Evolutionary conservation across 2,797 vertebrate species (phyloP).

Genomic region (Dromococcyx pavoninus): DNA sequence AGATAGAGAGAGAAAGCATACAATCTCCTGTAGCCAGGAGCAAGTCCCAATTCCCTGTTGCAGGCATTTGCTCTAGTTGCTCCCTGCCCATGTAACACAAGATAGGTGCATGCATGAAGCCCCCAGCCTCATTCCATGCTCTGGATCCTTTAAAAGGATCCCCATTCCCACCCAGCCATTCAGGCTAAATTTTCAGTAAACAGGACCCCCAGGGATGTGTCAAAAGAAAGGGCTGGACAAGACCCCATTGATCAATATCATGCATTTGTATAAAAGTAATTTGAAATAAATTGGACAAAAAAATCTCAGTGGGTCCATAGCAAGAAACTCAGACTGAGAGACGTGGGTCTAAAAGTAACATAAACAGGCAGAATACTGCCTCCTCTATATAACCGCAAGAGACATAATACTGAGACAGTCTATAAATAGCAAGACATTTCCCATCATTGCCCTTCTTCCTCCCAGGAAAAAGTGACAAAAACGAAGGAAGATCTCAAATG

Average conservation of each 20-base stretch:
- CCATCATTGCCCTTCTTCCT: conserved; percentile 22
- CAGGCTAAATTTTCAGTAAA: neutral
- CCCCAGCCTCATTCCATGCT: neutral
- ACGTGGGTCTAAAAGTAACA: conserved; percentile 2
- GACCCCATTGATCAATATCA: neutral
- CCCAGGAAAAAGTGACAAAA: conserved; percentile 34
- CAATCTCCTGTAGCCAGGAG: neutral
- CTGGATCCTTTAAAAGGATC: neutral
- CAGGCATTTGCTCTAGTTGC: neutral
- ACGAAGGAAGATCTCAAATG: conserved; percentile 10
- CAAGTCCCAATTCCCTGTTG: neutral
- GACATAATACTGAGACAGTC: neutral
- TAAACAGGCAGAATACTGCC: conserved; percentile 4
- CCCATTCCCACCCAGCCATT: neutral
- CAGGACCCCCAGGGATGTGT: neutral
- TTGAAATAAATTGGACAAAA: neutral
- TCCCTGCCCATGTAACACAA: neutral
- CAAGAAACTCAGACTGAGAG: neutral
- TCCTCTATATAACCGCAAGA: neutral
- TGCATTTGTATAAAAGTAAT: neutral
- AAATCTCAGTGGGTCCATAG: neutral
- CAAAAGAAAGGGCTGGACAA: neutral
- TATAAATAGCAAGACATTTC: conserved; percentile 37
- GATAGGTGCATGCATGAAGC: neutral
- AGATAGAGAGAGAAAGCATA: neutral